Evolutionary conservation across 2,888 invertebrate genomes (phyloP).

Genomic region (Achlya flavicornis): DNA sequence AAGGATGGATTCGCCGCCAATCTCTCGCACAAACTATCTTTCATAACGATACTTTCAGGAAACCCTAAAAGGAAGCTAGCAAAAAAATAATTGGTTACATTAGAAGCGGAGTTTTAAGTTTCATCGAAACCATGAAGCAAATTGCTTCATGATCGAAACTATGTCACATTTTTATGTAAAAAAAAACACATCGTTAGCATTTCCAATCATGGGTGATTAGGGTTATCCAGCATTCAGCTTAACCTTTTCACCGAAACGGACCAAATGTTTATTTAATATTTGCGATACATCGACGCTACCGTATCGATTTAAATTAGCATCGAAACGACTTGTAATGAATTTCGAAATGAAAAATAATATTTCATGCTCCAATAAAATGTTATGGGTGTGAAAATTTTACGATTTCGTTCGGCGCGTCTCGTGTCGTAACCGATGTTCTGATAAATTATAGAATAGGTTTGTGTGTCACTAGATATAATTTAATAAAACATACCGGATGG

Average conservation of each 20-base stretch:
- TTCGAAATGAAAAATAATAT: constrained; percentile 24
- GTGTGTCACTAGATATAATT: too few relatives aligned
- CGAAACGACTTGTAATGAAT: constrained; percentile 28
- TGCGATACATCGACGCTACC: constrained; percentile 2
- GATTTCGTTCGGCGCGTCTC: background rate
- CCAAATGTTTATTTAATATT: constrained; percentile 8
- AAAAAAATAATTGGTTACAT: too few relatives aligned
- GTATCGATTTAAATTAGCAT: constrained; percentile 28
- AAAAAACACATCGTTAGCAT: background rate
- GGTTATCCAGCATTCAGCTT: background rate
- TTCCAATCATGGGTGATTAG: background rate
- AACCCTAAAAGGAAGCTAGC: too few relatives aligned
- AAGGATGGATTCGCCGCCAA: too few relatives aligned
- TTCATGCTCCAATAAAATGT: constrained; percentile 14
- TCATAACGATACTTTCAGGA: too few relatives aligned
- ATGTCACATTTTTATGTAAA: background rate
- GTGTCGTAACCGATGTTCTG: background rate
- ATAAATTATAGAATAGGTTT: background rate
- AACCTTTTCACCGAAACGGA: background rate
- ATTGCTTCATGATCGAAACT: background rate
- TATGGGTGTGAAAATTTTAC: constrained; percentile 10
- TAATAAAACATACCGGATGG: too few relatives aligned
- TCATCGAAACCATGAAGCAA: too few relatives aligned
- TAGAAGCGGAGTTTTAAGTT: too few relatives aligned
- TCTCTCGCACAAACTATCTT: too few relatives aligned